phyloP scores from a whole-genome alignment of 2,113 vertebrate species.

The Progne subis region DNA sequence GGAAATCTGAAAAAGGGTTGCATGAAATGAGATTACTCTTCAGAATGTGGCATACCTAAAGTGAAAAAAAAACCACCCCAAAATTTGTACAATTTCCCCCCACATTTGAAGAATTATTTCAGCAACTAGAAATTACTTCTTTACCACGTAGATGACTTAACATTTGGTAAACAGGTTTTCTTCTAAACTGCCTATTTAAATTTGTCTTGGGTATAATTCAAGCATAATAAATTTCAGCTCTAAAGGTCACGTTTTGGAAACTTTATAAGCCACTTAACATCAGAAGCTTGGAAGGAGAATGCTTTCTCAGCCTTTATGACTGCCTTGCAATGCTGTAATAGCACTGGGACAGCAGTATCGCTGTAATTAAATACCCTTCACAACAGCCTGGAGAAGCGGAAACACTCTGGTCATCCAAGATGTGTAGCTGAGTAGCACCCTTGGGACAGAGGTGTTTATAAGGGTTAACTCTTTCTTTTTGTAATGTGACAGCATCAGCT shows the following conservation, averaged over 20 bases:
- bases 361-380: conserved; percentile 25
- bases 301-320: conserved; percentile 56
- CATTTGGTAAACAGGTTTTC: conserved; percentile 15
- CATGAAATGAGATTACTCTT: background rate
- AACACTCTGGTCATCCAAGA: background rate
- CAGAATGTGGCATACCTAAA: background rate
- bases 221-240: conserved; percentile 45
- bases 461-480: background rate
- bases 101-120: background rate
- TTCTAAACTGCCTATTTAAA: conserved; percentile 50
- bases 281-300: conserved; percentile 37
- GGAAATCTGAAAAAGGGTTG: background rate
- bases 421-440: background rate
- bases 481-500: background rate
- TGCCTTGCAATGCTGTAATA: background rate
- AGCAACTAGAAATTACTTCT: background rate
- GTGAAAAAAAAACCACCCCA: background rate
- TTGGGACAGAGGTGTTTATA: background rate
- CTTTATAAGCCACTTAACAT: conserved; percentile 54
- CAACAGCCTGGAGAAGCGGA: background rate
- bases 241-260: conserved; percentile 59
- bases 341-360: conserved; percentile 10
- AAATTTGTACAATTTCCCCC: background rate
- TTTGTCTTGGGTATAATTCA: conserved; percentile 38
- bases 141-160: background rate